phyloP scores from a whole-genome alignment of 2,113 vertebrate species.

The Datnioides undecimradiatus region DNA sequence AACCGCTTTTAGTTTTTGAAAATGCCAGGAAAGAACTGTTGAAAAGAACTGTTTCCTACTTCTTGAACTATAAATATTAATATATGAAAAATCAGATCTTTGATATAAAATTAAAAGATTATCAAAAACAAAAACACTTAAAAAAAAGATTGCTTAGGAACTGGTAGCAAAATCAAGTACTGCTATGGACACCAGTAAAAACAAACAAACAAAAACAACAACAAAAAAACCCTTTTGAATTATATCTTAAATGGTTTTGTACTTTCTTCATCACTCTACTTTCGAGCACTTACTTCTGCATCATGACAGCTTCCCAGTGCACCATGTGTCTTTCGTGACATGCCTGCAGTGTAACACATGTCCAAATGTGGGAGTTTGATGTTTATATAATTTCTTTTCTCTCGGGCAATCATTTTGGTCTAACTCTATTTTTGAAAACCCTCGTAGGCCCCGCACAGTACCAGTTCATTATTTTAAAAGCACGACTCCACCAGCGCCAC shows the following conservation, averaged over 20 bases:
- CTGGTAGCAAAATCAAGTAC: no score
- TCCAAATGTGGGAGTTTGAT: constrained; percentile 54
- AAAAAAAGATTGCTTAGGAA: no score
- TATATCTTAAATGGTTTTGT: not conserved
- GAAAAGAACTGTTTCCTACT: not conserved
- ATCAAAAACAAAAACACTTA: no score
- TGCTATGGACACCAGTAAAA: not conserved
- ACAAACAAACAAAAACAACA: no score
- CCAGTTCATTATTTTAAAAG: constrained; percentile 68
- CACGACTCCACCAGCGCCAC: constrained; percentile 65
- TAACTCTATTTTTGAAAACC: constrained; percentile 44
- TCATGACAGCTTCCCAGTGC: not conserved
- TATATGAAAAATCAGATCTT: not conserved
- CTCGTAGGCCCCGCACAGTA: constrained; percentile 19
- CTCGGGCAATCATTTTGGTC: constrained; percentile 26
- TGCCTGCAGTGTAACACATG: constrained; percentile 24
- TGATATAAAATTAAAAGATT: no score
- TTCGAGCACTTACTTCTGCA: not conserved
- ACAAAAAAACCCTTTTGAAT: no score
- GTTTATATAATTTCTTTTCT: constrained; percentile 54
- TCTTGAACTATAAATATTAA: not conserved
- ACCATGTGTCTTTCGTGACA: constrained; percentile 2
- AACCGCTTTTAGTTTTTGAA: not conserved
- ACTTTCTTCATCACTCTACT: not conserved
- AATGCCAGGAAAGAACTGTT: no score